Base-by-base conservation (phyloP, 1,140 invertebrate genomes). In the Trichonephila inaurata region DNA sequence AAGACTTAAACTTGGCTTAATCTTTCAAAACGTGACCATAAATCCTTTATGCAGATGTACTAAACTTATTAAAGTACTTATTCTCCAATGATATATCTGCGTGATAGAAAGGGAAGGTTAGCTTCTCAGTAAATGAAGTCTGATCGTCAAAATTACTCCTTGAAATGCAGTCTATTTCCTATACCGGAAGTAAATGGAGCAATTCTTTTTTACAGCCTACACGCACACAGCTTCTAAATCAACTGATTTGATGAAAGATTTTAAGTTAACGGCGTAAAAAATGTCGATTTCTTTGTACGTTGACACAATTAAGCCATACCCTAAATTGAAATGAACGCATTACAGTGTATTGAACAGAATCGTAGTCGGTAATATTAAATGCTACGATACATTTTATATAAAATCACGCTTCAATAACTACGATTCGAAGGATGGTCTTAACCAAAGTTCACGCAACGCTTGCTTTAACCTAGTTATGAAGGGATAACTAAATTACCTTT, bases 361-460 rank as follows among this genome's bases (percentile, higher is more conserved):
- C 62, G 60, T 19, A 19, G 62, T 62, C 62, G 24, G 51, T 66
- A 77, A 61, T 92, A 92, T 64, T 92, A 87, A 92, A 92, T 51
- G 92, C 92, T 93, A 72, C 69, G 58, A 82, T 93, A 87, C 85
- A 61, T 93, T 93, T 93, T 93, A 93, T 93, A 93, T 93, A 93
- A 93, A 93, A 93, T 88, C 72, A 93, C 85, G 92, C 92, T 62
- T 89, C 92, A 89, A 81, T 93, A 66, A 69, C 66, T 89, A 21
- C 51, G 69, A 81, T 85, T 44, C 44, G 28, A 61, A 44, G 18
- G 86, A 87, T 93, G 86, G 86, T n/a, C 92, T 93, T 89, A 88
- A 93, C 85, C 86, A 93, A 88, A 89, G 92, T 93, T 93, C 85
- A 93, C 86, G 92, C 62, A 88, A 93, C 86, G 83, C 40, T 64